A percentile compares a stretch with the other conserved stretches of the same genome.
phyloP scores from a whole-genome alignment of 1,140 invertebrate genomes.

The Drosophila trapezifrons region DNA sequence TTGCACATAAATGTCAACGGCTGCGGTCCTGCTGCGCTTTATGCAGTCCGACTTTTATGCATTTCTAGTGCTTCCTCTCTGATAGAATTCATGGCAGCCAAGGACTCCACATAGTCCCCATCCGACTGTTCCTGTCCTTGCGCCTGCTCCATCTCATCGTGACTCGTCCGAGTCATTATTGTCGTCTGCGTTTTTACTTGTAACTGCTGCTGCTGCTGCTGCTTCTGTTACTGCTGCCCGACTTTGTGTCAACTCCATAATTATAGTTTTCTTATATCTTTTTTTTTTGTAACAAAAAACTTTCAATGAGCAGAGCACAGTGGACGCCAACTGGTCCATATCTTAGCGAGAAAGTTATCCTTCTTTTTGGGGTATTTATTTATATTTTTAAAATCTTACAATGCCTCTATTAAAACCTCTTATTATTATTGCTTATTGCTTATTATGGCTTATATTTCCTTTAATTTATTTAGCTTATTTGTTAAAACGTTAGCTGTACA shows the following conservation, averaged over 20 bases:
- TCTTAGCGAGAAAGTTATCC: accelerated
- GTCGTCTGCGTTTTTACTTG: constrained; percentile 72
- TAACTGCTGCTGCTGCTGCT: constrained; percentile 22
- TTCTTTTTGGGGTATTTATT: too few species aligned
- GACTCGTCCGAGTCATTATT: constrained; percentile 66
- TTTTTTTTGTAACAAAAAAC: constrained; percentile 45
- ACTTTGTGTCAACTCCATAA: constrained; percentile 81
- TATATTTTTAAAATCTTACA: too few species aligned
- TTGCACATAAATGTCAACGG: constrained; percentile 73
- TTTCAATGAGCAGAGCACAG: constrained; percentile 56
- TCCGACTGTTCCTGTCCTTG: neutral
- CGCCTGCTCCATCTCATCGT: constrained; percentile 4
- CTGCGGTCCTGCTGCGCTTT: constrained; percentile 72
- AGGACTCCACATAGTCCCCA: constrained; percentile 52
- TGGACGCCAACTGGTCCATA: constrained; percentile 22
- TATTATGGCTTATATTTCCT: too few species aligned
- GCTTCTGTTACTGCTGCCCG: constrained; percentile 41
- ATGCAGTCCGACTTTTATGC: constrained; percentile 80
- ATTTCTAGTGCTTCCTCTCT: constrained; percentile 71
- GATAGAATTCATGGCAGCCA: constrained; percentile 57
- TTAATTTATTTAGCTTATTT: too few species aligned
- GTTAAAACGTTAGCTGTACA: too few species aligned
- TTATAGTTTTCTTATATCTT: constrained; percentile 65
- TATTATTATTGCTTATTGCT: too few species aligned
- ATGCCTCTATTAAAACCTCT: too few species aligned